These are phyloP conservation scores for Polydrusus tereticollis DNA, from an alignment of 2,888 invertebrate genomes.

Conservation along the genomic window DNA sequence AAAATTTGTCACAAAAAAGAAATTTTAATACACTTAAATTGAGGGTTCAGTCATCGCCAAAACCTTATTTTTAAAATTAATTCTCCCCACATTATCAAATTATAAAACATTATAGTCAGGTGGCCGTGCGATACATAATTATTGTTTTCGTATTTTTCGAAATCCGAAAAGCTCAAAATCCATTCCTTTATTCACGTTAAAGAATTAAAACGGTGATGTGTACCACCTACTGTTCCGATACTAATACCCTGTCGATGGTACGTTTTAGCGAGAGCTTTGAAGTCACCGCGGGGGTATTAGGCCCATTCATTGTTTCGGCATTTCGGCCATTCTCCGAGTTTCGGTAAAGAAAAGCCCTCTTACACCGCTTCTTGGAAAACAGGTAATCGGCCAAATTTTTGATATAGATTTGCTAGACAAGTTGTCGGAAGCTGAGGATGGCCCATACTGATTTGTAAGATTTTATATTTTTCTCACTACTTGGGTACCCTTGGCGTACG, in stretches of 20 bases:
- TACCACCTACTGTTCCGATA: conserved; percentile 28
- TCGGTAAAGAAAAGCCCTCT: conserved; percentile 14
- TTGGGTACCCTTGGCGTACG: too few relatives aligned
- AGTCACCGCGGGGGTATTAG: conserved; percentile 43
- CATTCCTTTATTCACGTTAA: background rate
- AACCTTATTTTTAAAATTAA: too few relatives aligned
- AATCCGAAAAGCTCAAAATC: background rate
- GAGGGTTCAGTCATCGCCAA: too few relatives aligned
- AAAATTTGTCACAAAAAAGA: too few relatives aligned
- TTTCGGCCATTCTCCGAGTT: conserved; percentile 31
- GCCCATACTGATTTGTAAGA: too few relatives aligned
- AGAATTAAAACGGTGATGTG: conserved; percentile 24
- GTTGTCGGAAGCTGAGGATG: conserved; percentile 29
- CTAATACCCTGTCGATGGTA: conserved; percentile 33
- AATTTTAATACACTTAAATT: too few relatives aligned
- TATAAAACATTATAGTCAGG: background rate
- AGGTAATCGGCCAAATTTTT: conserved; percentile 27
- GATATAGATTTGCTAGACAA: conserved; percentile 20
- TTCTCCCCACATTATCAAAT: background rate
- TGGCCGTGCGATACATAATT: background rate
- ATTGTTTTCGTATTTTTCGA: background rate
- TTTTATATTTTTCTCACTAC: too few relatives aligned
- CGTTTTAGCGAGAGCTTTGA: conserved; percentile 37
- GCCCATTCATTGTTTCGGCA: conserved; percentile 33
- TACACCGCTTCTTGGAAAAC: conserved; percentile 29